Conservation (phyloP, 2,888 invertebrate species). For the Liodrosophila aerea region DNA sequence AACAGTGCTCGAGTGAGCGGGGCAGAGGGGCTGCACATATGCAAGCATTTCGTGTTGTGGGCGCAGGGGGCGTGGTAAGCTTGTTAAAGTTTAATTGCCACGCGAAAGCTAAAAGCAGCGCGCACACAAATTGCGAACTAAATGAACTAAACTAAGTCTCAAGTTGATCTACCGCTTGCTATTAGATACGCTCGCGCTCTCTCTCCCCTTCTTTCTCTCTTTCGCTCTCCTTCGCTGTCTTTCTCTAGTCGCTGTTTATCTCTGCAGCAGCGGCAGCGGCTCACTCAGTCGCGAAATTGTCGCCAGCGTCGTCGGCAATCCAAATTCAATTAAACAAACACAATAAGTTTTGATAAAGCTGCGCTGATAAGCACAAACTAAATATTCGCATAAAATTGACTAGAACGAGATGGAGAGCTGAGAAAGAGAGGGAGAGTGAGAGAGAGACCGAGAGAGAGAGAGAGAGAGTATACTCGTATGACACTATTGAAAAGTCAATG, state of each 20-base stretch:
- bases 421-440: neutral
- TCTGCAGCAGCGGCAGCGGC: conserved; percentile 38
- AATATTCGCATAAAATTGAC: conserved; percentile 75
- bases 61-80: conserved; percentile 49
- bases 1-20: no score
- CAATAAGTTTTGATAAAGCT: conserved; percentile 82
- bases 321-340: conserved; percentile 83
- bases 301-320: conserved; percentile 70
- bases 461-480: conserved; percentile 16
- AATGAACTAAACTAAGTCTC: conserved; percentile 74
- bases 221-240: neutral
- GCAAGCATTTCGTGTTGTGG: conserved; percentile 46
- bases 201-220: neutral
- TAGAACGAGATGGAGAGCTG: conserved; percentile 29
- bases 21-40: conserved; percentile 43
- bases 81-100: conserved; percentile 77
- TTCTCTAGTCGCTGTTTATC: conserved; percentile 43
- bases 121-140: conserved; percentile 47
- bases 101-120: neutral
- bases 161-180: conserved; percentile 71
- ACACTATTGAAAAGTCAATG: conserved; percentile 77
- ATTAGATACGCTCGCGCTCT: conserved; percentile 53
- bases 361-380: conserved; percentile 79
- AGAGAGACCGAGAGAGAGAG: conserved; percentile 2
- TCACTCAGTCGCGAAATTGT: conserved; percentile 74